Percentiles rank a stretch among this genome's conserved stretches.
Conservation (phyloP, 2,113 vertebrate species). For the Scomber japonicus region DNA sequence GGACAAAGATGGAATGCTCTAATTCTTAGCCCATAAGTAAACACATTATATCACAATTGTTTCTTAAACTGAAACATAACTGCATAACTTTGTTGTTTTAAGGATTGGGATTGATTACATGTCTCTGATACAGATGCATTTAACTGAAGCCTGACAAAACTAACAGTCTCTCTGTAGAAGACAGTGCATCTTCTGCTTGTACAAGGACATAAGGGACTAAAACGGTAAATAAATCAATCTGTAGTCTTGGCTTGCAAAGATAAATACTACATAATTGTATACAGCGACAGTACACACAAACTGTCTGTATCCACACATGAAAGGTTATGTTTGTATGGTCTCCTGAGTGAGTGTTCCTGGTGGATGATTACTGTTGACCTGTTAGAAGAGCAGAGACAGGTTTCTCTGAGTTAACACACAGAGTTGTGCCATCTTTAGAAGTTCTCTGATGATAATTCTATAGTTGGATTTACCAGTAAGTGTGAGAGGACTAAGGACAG, state of each 20-base stretch:
- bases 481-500: too few species aligned
- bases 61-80: background rate
- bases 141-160: background rate
- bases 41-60: slow-evolving; percentile 1
- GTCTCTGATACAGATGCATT: background rate
- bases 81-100: slow-evolving; percentile 24
- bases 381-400: slow-evolving; percentile 15
- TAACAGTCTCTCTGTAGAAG: background rate
- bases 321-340: slow-evolving; percentile 43
- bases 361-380: slow-evolving; percentile 46
- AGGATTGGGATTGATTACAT: background rate
- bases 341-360: slow-evolving; percentile 41
- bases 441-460: too few species aligned
- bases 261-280: slow-evolving; percentile 4
- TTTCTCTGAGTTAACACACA: background rate
- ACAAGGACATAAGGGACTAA: background rate
- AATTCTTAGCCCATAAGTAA: background rate
- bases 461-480: too few species aligned
- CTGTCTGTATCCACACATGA: background rate
- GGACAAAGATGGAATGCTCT: background rate
- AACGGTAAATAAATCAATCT: slow-evolving; percentile 21
- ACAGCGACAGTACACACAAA: slow-evolving; percentile 6
- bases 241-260: slow-evolving; percentile 5
- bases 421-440: too few species aligned
- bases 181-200: slow-evolving; percentile 5